A percentile compares a stretch with the other conserved stretches of the same genome.
Evolutionary conservation across 23 tunicate genomes (phyloP).

Genomic region (Trididemnum clinides): DNA sequence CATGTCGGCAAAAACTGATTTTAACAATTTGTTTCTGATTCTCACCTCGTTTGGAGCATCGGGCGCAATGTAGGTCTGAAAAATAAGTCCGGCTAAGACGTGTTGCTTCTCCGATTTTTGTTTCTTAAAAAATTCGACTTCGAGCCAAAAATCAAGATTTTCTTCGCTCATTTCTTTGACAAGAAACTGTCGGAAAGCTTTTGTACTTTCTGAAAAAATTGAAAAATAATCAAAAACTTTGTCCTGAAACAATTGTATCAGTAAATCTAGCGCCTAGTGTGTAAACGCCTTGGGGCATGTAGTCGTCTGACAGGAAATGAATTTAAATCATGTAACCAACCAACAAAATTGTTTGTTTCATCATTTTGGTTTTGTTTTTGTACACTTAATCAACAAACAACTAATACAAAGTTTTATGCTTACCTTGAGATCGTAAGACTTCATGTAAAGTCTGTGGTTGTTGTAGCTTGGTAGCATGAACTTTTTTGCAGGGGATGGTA

Average conservation of each 20-base stretch:
- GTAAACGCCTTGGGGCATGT: too few species aligned
- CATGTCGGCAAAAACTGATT: too few species aligned
- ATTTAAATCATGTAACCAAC: too few species aligned
- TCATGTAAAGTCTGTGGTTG: not conserved
- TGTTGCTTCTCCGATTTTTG: constrained; percentile 8
- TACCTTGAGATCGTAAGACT: not conserved
- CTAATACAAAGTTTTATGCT: too few species aligned
- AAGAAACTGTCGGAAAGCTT: constrained; percentile 5
- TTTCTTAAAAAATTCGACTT: constrained; percentile 3
- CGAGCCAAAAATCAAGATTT: constrained; percentile 23
- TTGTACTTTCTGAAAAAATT: not conserved
- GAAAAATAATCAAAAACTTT: too few species aligned
- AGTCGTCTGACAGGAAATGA: too few species aligned
- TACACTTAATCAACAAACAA: too few species aligned
- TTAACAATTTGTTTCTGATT: not conserved
- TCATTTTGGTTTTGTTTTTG: too few species aligned
- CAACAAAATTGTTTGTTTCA: too few species aligned
- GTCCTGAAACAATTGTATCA: too few species aligned
- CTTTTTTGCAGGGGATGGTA: not conserved
- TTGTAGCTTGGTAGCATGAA: not conserved
- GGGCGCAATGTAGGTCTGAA: not conserved
- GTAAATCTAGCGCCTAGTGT: too few species aligned
- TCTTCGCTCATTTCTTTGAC: constrained; percentile 27
- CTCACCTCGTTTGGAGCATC: constrained; percentile 20
- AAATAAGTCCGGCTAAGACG: not conserved